Base-by-base conservation (phyloP, 2,888 invertebrate genomes). In the Hyppa rectilinea region DNA sequence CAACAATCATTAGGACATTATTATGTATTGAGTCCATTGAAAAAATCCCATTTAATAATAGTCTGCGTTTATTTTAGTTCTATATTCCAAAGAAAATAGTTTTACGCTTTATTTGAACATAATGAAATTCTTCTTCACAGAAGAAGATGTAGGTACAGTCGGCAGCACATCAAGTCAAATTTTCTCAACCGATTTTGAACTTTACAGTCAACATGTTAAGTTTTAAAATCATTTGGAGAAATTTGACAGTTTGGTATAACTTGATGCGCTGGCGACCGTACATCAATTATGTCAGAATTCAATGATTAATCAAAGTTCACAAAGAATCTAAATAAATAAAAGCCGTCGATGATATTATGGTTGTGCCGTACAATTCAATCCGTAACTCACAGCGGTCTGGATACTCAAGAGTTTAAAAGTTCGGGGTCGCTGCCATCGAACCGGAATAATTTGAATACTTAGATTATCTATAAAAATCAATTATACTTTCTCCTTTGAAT, bases 381-480 rank as follows among this genome's bases (percentile, higher is more conserved):
- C n/a, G 1, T 34, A 68, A 68, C n/a, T 52, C 20, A 26, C 5
- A 26, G 52, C 31, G 0, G 4, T n/a, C 5, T 43, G 17, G 3
- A 43, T 26, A 5, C 26, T 34, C 26, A 34, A 66, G 31, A 45
- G 31, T 31, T 68, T 12, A 45, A 77, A 77, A 69, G 9, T 52
- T 38, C 45, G 6, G 17, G 52, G 31, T 38, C 20, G 45, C 9
- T 52, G 36, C 17, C 26, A 34, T 12, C 14, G 5, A 2, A 14
- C n/a, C 38, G 34, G 38, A 71, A 43, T 71, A 70, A 43, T 43
- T 69, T 36, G 34, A 76, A 71, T 43, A 52, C 20, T n/a, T 7
- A 43, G 55, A 78, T 56, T 31, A 78, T 49, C 38, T 26, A 45
- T 14, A 76, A 68, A 75, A 77, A 76, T 53, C 50, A 52, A 58